These are phyloP conservation scores for Ophion ellenae DNA, from an alignment of 2,888 invertebrate genomes.

Conservation along the genomic window DNA sequence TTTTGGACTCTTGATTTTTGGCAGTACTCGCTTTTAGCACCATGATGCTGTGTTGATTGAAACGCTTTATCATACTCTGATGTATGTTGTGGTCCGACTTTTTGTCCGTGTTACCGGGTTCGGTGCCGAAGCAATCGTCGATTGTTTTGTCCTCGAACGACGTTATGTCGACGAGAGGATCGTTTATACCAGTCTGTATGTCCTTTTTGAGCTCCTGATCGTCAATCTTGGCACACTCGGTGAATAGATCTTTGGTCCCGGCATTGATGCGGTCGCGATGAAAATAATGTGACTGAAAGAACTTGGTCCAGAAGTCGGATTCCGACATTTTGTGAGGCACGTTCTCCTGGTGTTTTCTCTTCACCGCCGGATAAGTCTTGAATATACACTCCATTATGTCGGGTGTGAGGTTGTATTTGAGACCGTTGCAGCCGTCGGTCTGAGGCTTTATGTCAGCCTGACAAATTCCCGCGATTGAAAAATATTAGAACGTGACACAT, in stretches of 20 bases:
- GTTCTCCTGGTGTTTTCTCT: constrained; percentile 97
- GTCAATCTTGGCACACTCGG: constrained; percentile 98
- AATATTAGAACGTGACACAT: background rate
- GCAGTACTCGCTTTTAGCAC: constrained; percentile 85
- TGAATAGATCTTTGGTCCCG: constrained; percentile 97
- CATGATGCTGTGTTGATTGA: constrained; percentile 99
- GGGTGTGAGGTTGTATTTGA: constrained; percentile 97
- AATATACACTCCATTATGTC: constrained; percentile 99
- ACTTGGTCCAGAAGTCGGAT: constrained; percentile 99
- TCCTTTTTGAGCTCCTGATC: constrained; percentile 92
- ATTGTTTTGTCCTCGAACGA: constrained; percentile 90
- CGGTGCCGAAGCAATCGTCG: constrained; percentile 87
- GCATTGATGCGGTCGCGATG: constrained; percentile 96
- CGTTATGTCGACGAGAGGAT: constrained; percentile 93
- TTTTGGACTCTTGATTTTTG: constrained; percentile 70
- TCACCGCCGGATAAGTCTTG: constrained; percentile 99
- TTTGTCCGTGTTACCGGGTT: constrained; percentile 83
- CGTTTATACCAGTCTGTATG: constrained; percentile 90
- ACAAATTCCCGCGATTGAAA: background rate
- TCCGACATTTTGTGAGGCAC: constrained; percentile 98
- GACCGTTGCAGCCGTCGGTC: constrained; percentile 97
- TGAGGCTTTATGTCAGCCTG: constrained; percentile 98
- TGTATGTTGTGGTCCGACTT: constrained; percentile 89
- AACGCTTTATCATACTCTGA: constrained; percentile 96
- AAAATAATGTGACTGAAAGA: constrained; percentile 99